Percentiles rank a stretch among this genome's conserved stretches.
Conservation (phyloP, 2,797 vertebrate species). For the Rhincodon typus region DNA sequence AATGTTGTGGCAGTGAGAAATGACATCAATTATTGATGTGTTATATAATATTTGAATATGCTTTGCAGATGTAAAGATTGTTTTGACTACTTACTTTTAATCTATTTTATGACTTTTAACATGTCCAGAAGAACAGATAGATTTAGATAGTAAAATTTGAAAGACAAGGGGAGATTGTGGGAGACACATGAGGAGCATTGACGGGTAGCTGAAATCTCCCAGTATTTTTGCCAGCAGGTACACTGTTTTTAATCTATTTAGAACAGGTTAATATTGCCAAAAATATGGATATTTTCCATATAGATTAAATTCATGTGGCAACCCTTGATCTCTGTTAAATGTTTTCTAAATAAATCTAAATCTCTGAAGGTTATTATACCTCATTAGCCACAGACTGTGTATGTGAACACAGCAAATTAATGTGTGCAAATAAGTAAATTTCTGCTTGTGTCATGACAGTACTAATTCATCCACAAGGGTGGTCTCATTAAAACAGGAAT, state of each 20-base stretch:
- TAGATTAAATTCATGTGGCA: background rate
- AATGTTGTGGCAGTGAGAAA: background rate
- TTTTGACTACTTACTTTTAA: background rate
- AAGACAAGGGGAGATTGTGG: background rate
- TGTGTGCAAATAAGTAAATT: background rate
- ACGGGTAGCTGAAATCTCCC: background rate
- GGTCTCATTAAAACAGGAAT: background rate
- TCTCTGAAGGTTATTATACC: background rate
- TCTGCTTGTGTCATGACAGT: background rate
- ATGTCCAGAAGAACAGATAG: background rate
- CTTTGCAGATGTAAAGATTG: background rate
- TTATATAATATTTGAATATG: background rate
- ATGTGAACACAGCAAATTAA: background rate
- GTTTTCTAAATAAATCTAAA: background rate
- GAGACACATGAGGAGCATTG: background rate
- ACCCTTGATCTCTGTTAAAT: background rate
- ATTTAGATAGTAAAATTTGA: background rate
- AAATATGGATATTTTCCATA: background rate
- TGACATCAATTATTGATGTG: background rate
- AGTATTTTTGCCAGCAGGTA: background rate
- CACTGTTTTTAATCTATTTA: background rate
- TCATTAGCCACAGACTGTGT: background rate
- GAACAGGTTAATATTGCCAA: background rate
- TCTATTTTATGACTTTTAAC: background rate
- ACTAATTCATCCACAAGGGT: conserved; percentile 1